Conservation (phyloP, 2,113 vertebrate species). For the Prunella himalayana region DNA sequence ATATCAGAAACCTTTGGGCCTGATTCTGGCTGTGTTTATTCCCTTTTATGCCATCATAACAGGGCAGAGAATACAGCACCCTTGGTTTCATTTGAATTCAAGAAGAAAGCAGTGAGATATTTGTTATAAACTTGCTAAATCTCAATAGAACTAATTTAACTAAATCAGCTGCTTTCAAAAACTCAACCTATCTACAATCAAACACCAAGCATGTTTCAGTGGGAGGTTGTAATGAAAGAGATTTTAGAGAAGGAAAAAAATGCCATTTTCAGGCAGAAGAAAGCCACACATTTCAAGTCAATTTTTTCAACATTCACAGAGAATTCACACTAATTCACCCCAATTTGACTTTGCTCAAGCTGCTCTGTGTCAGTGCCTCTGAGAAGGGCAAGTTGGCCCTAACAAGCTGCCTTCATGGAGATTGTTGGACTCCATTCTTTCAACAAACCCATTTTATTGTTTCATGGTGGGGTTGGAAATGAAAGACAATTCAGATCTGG, state of each 20-base stretch:
- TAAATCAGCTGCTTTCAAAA: not conserved
- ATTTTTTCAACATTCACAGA: not conserved
- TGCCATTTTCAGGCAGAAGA: not conserved
- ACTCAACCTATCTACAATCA: not conserved
- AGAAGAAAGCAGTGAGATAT: not conserved
- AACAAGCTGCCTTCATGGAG: fast-evolving
- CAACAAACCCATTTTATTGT: not conserved
- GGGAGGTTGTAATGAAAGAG: not conserved
- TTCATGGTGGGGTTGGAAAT: not conserved
- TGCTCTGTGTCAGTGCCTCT: not conserved
- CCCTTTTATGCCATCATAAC: not conserved
- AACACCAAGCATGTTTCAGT: not conserved
- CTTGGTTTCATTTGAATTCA: not conserved
- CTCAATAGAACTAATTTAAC: not conserved
- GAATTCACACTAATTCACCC: not conserved
- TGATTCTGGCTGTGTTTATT: not conserved
- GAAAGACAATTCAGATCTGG: not conserved
- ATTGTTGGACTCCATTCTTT: not conserved
- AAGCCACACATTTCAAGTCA: not conserved
- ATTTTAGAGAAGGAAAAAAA: not conserved
- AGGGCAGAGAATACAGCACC: not conserved
- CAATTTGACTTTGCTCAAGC: not conserved
- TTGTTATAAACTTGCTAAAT: not conserved
- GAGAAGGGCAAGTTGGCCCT: not conserved
- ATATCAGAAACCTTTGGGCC: not conserved